Evolutionary conservation across 2,113 vertebrate species (phyloP).

Genomic region (Lipotes vexillifer): DNA sequence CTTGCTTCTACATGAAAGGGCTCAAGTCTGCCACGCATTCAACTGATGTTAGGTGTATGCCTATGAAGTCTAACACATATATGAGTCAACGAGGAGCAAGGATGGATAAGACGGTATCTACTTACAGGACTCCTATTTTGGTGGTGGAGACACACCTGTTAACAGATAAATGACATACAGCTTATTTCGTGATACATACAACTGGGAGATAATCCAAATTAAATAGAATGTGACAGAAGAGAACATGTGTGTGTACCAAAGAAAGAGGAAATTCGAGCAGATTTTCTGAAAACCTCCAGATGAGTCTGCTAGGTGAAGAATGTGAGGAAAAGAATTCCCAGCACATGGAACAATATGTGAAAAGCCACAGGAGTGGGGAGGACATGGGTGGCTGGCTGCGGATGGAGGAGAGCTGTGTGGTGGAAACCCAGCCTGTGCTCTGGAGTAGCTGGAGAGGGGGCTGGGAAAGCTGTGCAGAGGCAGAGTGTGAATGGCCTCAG

Average conservation of each 20-base stretch:
- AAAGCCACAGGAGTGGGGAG: background rate
- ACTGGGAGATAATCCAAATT: background rate
- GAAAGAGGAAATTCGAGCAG: background rate
- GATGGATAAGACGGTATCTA: background rate
- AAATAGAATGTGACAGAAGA: background rate
- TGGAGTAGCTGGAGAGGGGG: too few species aligned
- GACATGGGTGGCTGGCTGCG: fast-evolving
- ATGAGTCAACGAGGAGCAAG: too few species aligned
- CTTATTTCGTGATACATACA: background rate
- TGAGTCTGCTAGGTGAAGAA: background rate
- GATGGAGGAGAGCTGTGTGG: fast-evolving
- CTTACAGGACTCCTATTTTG: background rate
- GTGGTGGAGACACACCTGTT: background rate
- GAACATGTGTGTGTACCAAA: background rate
- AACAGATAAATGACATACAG: background rate
- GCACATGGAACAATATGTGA: background rate
- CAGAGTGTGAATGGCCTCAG: background rate
- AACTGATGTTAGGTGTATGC: background rate
- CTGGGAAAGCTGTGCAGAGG: too few species aligned
- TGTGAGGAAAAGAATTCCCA: background rate
- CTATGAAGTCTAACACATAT: background rate
- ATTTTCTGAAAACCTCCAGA: background rate
- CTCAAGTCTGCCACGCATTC: background rate
- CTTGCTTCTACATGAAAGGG: background rate
- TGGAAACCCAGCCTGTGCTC: fast-evolving